These are phyloP conservation scores for Saguinus imperator DNA, from an alignment of 2,113 vertebrate genomes.

Conservation along the genomic window DNA sequence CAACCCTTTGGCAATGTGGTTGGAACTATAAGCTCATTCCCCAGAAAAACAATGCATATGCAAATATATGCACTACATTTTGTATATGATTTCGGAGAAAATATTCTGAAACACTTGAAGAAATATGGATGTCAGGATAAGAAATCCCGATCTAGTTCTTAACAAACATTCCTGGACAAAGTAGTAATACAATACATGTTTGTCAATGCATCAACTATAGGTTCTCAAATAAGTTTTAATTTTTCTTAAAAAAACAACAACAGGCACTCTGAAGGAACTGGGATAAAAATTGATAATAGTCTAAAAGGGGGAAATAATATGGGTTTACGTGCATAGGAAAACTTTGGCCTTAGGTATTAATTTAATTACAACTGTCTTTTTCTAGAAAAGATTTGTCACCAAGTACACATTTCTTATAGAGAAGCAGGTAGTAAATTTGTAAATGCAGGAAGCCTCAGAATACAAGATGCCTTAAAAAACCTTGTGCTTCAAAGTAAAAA, in stretches of 20 bases:
- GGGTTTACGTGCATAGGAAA: background rate
- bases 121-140: background rate
- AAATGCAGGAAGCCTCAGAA: background rate
- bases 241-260: slow-evolving; percentile 18
- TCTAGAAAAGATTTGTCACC: background rate
- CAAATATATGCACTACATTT: background rate
- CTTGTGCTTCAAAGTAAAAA: slow-evolving; percentile 59
- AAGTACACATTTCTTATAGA: background rate
- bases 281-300: background rate
- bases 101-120: background rate
- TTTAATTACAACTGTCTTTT: background rate
- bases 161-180: background rate
- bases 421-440: slow-evolving; percentile 9
- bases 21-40: background rate
- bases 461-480: slow-evolving; percentile 53
- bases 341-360: background rate
- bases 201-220: background rate
- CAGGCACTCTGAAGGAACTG: background rate
- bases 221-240: background rate
- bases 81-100: slow-evolving; percentile 6
- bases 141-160: background rate
- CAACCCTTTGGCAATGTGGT: background rate
- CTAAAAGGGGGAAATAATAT: background rate
- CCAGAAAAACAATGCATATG: background rate
- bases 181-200: background rate